Base-by-base conservation (phyloP, 2,113 vertebrate genomes). In the Microcebus ravelobensis region DNA sequence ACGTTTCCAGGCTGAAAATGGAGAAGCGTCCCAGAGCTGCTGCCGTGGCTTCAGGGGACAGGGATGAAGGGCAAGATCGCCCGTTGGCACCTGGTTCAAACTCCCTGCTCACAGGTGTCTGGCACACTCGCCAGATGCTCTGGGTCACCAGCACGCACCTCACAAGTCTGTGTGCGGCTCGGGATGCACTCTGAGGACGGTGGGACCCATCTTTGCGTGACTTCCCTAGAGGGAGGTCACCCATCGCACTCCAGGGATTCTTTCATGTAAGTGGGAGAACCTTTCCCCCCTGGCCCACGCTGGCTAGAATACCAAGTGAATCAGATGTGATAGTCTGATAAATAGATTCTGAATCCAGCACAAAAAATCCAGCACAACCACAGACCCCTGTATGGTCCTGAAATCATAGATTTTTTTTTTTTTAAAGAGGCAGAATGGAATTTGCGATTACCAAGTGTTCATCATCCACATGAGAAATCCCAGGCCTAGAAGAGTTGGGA, bases 141-240 rank as follows among this genome's bases (percentile, higher is more conserved):
- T 15, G 3, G 9, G 34, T 21, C 68, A 59, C 34, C 21, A 4
- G 13, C 0, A 0, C 0, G 4, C 17, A 4, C 70, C 48, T 3
- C 21, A 7, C 23, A 29, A 31, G 25, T 68, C 31, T 18, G 10
- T 4, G 4, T 8, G n/a, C 34, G 42, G 12, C 65, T 87, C 17
- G 2, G 18, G 61, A 55, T 17, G 10, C 13, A 67, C 21, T 29
- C 25, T 13, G 48, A 68, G 52, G 45, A 23, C 17, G 1, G 52
- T 18, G 52, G 18, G 52, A 55, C 36, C 27, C 1, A 4, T 63
- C 82, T 67, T 59, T 2, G 1, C 52, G 14, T 10, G 5, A 65
- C 7, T 9, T 6, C 42, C 71, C 71, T 23, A 18, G 45, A 67
- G 39, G 15, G 2, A 50, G 74, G 20, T 2, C 57, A n/a, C 61